Conservation (phyloP, 2,797 vertebrate genomes). For the Sebastes variabilis region DNA sequence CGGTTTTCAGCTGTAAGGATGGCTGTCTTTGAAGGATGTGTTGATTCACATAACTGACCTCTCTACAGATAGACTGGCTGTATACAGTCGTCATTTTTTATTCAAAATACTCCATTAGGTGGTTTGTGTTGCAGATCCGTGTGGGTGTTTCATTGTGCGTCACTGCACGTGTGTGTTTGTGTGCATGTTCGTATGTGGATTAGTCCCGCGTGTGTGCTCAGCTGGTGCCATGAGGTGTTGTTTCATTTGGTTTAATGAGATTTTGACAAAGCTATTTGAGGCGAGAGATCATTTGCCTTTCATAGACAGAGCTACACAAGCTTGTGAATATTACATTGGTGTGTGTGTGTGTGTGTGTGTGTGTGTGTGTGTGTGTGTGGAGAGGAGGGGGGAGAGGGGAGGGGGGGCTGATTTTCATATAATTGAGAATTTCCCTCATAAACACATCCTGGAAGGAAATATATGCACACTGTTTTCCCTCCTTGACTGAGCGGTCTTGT, state of each 20-base stretch:
- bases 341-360: slow-evolving; percentile 7
- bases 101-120: slow-evolving; percentile 27
- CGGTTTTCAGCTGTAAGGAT: slow-evolving; percentile 52
- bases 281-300: slow-evolving; percentile 72
- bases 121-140: slow-evolving; percentile 19
- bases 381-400: too few species aligned
- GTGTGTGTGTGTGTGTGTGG: neutral
- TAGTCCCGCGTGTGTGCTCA: slow-evolving; percentile 77
- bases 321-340: slow-evolving; percentile 72
- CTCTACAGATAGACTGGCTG: slow-evolving; percentile 4
- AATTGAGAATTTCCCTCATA: slow-evolving; percentile 23
- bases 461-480: neutral
- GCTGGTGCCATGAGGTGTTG: slow-evolving; percentile 76
- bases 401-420: slow-evolving; percentile 5
- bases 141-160: slow-evolving; percentile 45
- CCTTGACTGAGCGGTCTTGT: neutral
- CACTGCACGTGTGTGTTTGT: slow-evolving; percentile 38
- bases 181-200: slow-evolving; percentile 59
- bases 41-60: slow-evolving; percentile 48
- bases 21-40: slow-evolving; percentile 47
- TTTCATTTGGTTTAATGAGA: slow-evolving; percentile 86
- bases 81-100: neutral
- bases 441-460: slow-evolving; percentile 17
- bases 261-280: slow-evolving; percentile 77
- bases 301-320: slow-evolving; percentile 56